Conservation (phyloP, 2,113 vertebrate species). For the Antennarius striatus region DNA sequence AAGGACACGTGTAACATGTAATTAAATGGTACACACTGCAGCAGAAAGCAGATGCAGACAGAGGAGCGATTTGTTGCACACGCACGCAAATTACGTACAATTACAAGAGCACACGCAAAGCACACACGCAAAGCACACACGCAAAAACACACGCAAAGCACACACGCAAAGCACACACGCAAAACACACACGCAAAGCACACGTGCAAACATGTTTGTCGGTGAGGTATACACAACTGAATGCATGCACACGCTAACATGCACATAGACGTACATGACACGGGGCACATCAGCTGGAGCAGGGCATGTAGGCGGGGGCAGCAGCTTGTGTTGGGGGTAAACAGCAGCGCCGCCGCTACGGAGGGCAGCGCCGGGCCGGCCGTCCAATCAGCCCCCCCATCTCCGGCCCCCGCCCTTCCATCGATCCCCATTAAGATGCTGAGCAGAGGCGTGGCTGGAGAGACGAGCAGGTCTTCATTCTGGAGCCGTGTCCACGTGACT, state of each 20-base stretch:
- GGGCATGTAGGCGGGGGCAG: conserved; percentile 43
- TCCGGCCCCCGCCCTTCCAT: conserved; percentile 77
- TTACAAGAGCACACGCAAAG: background rate
- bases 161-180: too few species aligned
- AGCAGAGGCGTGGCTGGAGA: conserved; percentile 76
- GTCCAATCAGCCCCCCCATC: conserved; percentile 77
- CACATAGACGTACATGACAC: conserved; percentile 18
- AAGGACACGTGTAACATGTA: conserved; percentile 24
- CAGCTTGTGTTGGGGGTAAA: conserved; percentile 82
- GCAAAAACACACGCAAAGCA: background rate
- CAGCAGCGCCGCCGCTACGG: conserved; percentile 68
- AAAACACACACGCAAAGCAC: too few species aligned
- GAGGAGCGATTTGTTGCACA: conserved; percentile 24
- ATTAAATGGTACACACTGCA: conserved; percentile 19
- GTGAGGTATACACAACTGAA: background rate
- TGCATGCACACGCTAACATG: background rate
- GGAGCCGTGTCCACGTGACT: conserved; percentile 67
- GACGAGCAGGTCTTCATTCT: conserved; percentile 52
- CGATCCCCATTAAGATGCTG: conserved; percentile 81
- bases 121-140: too few species aligned
- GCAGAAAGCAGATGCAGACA: conserved; percentile 33
- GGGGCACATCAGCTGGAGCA: conserved; percentile 50
- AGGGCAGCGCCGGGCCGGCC: conserved; percentile 62
- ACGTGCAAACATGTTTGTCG: background rate
- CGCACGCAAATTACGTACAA: background rate